A percentile compares a stretch with the other conserved stretches of the same genome.
Evolutionary conservation across 1,140 invertebrate species (phyloP).

Genomic region (Brachystomella parvula): DNA sequence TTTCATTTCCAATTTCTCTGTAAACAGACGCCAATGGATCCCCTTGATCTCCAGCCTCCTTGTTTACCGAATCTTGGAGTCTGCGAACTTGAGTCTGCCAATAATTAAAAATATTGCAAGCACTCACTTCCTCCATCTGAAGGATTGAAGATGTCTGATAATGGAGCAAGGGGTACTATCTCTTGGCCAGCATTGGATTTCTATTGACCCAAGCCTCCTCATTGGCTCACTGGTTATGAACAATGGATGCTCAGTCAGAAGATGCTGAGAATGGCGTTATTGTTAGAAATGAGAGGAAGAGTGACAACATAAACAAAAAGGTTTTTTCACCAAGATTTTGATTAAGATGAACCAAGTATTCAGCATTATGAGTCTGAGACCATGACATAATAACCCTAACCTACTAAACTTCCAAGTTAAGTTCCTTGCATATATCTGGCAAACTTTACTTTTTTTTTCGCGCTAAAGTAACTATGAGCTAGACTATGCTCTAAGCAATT

Average conservation of each 20-base stretch:
- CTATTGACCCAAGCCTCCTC: neutral
- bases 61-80: too few relatives aligned
- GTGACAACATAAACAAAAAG: neutral
- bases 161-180: too few relatives aligned
- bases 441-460: neutral
- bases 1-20: too few relatives aligned
- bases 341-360: neutral
- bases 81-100: too few relatives aligned
- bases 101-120: too few relatives aligned
- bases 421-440: neutral
- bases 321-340: neutral
- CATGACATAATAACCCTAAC: slow-evolving; percentile 37
- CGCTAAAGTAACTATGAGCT: neutral
- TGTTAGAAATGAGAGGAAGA: neutral
- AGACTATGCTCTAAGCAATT: too few relatives aligned
- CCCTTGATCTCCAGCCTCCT: too few relatives aligned
- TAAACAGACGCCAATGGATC: too few relatives aligned
- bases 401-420: slow-evolving; percentile 18
- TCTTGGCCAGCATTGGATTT: neutral
- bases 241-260: neutral
- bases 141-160: too few relatives aligned
- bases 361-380: slow-evolving; percentile 11
- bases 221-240: neutral
- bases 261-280: neutral
- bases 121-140: too few relatives aligned